Base-by-base conservation (phyloP, 2,888 invertebrate genomes). In the Pherbina coryleti region DNA sequence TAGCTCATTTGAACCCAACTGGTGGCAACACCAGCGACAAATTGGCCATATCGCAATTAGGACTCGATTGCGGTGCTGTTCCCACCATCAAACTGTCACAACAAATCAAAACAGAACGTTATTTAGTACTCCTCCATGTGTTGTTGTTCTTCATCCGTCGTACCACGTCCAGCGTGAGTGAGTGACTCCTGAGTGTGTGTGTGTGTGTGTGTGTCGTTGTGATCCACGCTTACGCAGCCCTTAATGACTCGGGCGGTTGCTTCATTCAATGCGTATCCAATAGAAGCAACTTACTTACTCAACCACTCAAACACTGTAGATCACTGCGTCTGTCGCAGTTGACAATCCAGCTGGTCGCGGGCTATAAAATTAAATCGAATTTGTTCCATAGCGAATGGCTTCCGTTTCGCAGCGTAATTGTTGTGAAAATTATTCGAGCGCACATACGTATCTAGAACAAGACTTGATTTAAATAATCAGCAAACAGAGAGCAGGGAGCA, bases 11-110 rank as follows among this genome's bases (percentile, higher is more conserved):
- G 69, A 22, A 25, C 17, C 66, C 37, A 44, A 44, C 44, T 31
- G 44, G 7, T 44, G 51, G 57, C 31, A 31, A 69, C 64, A 74
- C 19, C 53, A 57, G 34, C 28, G 22, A 76, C 74, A 82, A 83
- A 84, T 84, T 81, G 70, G 82, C 78, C 86, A 83, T 85, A 81
- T 82, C 85, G 84, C 85, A 83, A 86, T 86, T 86, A 85, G 78
- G 67, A 76, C 71, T 49, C 49, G 44, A 53, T 25, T 51, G 78
- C 19, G 37, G 66, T 57, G 37, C 72, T 78, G 81, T 84, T 85
- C 85, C 83, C 85, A 85, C 85, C 82, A 85, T 84, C 82, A 82
- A 86, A 82, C 83, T 89, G 89, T 89, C 89, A 89, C 87, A 89
- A 89, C 89, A 89, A 89, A 88, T 88, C 88, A 89, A 85, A 88